Evolutionary conservation across 2,888 invertebrate species (phyloP).

Genomic region (Pilophorus perplexus): DNA sequence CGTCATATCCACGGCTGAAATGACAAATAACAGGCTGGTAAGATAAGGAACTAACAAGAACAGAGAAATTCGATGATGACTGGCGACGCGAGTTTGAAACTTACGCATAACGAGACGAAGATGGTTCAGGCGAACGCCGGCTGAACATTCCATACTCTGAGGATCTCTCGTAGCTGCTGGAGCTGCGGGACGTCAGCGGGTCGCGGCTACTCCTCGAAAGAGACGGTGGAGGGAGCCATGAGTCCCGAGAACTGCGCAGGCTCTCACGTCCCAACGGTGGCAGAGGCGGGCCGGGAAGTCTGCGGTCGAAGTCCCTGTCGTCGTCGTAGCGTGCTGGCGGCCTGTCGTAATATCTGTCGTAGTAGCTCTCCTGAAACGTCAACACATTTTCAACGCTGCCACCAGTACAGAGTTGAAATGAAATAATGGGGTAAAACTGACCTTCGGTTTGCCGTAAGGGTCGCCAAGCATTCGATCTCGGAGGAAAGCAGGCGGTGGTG

Average conservation of each 20-base stretch:
- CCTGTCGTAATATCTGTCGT: slow-evolving; percentile 64
- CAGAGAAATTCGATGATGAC: slow-evolving; percentile 40
- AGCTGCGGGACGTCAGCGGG: slow-evolving; percentile 56
- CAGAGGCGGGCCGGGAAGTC: slow-evolving; percentile 59
- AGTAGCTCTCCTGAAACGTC: slow-evolving; percentile 68
- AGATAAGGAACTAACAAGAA: too few relatives aligned
- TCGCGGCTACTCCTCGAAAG: slow-evolving; percentile 55
- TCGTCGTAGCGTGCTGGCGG: slow-evolving; percentile 58
- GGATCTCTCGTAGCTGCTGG: slow-evolving; percentile 9
- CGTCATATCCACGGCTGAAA: slow-evolving; percentile 72
- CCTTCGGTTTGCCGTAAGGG: slow-evolving; percentile 2
- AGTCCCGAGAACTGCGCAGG: slow-evolving; percentile 24
- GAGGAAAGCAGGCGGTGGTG: slow-evolving; percentile 83
- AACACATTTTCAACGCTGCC: too few relatives aligned
- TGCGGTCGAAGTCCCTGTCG: slow-evolving; percentile 65
- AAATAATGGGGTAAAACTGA: too few relatives aligned
- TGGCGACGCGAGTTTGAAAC: not conserved
- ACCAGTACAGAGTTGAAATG: too few relatives aligned
- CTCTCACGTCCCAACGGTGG: slow-evolving; percentile 45
- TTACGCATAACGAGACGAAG: slow-evolving; percentile 44
- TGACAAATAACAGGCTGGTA: too few relatives aligned
- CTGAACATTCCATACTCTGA: slow-evolving; percentile 64
- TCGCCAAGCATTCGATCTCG: slow-evolving; percentile 78
- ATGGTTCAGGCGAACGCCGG: slow-evolving; percentile 69
- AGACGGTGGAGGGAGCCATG: slow-evolving; percentile 60